These are phyloP conservation scores for Porphyrio hochstetteri DNA, from an alignment of 2,113 vertebrate genomes.

Conservation along the genomic window DNA sequence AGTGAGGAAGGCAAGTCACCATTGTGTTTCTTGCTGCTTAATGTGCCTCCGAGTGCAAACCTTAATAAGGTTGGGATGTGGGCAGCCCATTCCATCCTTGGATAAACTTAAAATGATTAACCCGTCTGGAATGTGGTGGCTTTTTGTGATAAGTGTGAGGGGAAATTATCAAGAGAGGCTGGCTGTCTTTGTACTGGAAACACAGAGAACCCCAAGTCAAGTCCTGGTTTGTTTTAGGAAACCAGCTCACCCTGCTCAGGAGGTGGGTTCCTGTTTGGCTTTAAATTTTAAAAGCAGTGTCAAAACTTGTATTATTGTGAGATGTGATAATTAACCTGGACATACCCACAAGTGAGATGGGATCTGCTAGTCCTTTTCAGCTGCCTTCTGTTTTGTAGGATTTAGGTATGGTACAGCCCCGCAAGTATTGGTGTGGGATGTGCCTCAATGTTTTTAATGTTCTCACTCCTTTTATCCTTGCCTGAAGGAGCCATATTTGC, in stretches of 20 bases:
- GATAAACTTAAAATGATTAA: background rate
- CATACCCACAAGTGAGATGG: background rate
- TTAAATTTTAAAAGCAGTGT: background rate
- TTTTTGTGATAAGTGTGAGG: background rate
- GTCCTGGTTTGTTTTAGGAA: background rate
- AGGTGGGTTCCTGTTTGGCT: background rate
- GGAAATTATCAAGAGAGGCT: background rate
- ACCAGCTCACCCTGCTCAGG: background rate
- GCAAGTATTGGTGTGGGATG: background rate
- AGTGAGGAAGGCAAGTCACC: background rate
- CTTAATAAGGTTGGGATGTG: background rate
- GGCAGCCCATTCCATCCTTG: background rate
- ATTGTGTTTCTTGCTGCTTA: background rate
- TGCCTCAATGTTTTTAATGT: background rate
- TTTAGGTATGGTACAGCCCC: background rate
- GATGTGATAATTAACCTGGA: background rate
- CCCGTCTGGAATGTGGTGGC: background rate
- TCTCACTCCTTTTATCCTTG: background rate
- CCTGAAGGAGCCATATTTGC: background rate
- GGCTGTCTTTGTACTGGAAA: background rate
- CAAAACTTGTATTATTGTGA: background rate
- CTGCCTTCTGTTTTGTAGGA: background rate
- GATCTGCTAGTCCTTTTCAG: background rate
- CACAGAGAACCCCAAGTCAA: background rate
- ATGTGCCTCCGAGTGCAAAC: background rate